A percentile compares a stretch with the other conserved stretches of the same genome.
phyloP scores from a whole-genome alignment of 2,113 vertebrate genomes.

The Falco punctatus region DNA sequence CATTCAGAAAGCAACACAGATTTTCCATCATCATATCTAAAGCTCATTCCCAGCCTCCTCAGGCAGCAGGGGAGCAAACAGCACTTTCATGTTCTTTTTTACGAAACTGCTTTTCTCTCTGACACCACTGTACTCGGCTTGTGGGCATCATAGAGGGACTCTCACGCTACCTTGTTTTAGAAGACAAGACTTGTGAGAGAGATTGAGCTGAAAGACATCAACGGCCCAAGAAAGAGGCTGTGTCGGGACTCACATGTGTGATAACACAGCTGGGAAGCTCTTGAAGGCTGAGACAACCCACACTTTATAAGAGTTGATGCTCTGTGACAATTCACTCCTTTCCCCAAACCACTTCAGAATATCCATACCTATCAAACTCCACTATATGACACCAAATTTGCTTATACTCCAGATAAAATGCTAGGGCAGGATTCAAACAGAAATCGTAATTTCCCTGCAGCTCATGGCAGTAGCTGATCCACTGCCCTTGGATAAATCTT shows the following conservation, averaged over 20 bases:
- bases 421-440: background rate
- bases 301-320: fast-evolving
- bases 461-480: background rate
- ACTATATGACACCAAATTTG: background rate
- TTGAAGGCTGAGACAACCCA: background rate
- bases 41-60: background rate
- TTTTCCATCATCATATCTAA: background rate
- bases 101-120: background rate
- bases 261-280: background rate
- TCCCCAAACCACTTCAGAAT: background rate
- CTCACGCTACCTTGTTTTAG: background rate
- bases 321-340: background rate
- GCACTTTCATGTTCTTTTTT: background rate
- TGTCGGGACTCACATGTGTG: fast-evolving
- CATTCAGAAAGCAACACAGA: background rate
- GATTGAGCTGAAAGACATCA: background rate
- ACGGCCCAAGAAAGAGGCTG: background rate
- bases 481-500: background rate
- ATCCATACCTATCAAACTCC: background rate
- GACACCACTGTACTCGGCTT: background rate
- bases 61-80: background rate
- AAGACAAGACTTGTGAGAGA: background rate
- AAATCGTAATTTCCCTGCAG: background rate
- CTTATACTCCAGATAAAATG: background rate
- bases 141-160: background rate